Percentiles rank a stretch among this genome's conserved stretches.
Conservation (phyloP, 2,888 invertebrate genomes). For the Hirtodrosophila histrioides region DNA sequence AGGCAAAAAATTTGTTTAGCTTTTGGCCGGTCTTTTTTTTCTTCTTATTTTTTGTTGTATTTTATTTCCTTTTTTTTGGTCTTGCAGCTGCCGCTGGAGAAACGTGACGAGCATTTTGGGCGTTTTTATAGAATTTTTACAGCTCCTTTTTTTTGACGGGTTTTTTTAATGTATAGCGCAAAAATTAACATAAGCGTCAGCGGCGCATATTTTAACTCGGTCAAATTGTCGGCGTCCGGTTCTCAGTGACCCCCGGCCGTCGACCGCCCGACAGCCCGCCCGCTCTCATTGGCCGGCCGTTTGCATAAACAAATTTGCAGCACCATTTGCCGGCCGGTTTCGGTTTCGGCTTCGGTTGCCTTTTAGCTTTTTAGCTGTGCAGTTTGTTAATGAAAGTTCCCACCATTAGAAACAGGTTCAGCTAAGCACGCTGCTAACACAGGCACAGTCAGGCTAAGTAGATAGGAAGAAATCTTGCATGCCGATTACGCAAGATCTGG, state of each 20-base stretch:
- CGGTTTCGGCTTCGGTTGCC: slow-evolving; percentile 8
- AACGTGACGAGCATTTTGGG: slow-evolving; percentile 73
- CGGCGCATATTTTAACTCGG: slow-evolving; percentile 77
- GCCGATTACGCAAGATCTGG: slow-evolving; percentile 61
- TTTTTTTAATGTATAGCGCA: slow-evolving; percentile 40
- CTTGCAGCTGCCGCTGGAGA: slow-evolving; percentile 53
- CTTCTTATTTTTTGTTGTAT: not conserved
- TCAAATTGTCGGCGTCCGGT: slow-evolving; percentile 77
- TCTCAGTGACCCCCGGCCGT: slow-evolving; percentile 16
- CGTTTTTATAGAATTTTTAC: slow-evolving; percentile 53
- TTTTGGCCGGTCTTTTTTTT: slow-evolving; percentile 28
- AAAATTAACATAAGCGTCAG: slow-evolving; percentile 76
- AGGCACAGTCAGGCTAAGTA: slow-evolving; percentile 2
- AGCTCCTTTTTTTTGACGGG: slow-evolving; percentile 35
- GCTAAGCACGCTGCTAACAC: not conserved
- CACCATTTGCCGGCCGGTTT: slow-evolving; percentile 73
- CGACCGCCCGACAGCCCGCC: slow-evolving; percentile 6
- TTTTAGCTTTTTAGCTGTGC: slow-evolving; percentile 37
- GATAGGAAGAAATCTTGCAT: slow-evolving; percentile 57
- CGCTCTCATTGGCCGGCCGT: slow-evolving; percentile 34
- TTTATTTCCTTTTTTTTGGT: slow-evolving; percentile 16
- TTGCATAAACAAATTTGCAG: slow-evolving; percentile 76
- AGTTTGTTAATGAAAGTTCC: slow-evolving; percentile 74
- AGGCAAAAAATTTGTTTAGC: slow-evolving; percentile 48
- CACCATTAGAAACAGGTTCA: slow-evolving; percentile 77